phyloP scores from a whole-genome alignment of 1,140 invertebrate species.

The Zaprionus taronus region DNA sequence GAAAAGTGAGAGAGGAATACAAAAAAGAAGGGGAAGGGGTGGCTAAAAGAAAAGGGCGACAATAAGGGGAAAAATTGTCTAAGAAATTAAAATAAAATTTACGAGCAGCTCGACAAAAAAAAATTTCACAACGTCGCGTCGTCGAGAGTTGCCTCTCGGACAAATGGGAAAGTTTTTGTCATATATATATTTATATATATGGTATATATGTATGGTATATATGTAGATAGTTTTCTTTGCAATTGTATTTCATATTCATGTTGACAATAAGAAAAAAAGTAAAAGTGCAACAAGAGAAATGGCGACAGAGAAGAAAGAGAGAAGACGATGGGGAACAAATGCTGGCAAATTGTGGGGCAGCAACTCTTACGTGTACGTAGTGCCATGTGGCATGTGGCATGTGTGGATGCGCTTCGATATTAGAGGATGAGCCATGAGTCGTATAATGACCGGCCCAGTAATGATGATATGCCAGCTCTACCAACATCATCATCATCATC shows the following conservation, averaged over 20 bases:
- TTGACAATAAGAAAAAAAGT: constrained; percentile 76
- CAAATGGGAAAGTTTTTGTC: constrained; percentile 67
- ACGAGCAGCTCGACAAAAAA: constrained; percentile 45
- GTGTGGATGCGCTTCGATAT: not conserved
- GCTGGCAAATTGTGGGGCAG: constrained; percentile 29
- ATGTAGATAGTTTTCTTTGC: constrained; percentile 28
- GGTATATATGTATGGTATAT: not conserved
- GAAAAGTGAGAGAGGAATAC: constrained; percentile 3
- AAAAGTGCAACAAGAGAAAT: constrained; percentile 51
- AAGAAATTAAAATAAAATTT: constrained; percentile 75
- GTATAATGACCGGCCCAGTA: constrained; percentile 38
- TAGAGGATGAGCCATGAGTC: not conserved
- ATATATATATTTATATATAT: constrained; percentile 11
- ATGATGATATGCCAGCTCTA: not conserved
- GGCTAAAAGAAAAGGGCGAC: constrained; percentile 32
- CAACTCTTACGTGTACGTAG: constrained; percentile 38
- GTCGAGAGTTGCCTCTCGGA: constrained; percentile 6
- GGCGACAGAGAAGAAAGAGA: constrained; percentile 5
- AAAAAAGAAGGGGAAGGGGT: not conserved
- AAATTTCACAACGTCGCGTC: constrained; percentile 49
- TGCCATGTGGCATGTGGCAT: not conserved
- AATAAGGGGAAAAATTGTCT: constrained; percentile 44
- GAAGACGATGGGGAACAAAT: constrained; percentile 17
- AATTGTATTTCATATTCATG: constrained; percentile 55
- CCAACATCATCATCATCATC: not conserved